Conservation (phyloP, 2,797 vertebrate genomes). For the Megalops cyprinoides region DNA sequence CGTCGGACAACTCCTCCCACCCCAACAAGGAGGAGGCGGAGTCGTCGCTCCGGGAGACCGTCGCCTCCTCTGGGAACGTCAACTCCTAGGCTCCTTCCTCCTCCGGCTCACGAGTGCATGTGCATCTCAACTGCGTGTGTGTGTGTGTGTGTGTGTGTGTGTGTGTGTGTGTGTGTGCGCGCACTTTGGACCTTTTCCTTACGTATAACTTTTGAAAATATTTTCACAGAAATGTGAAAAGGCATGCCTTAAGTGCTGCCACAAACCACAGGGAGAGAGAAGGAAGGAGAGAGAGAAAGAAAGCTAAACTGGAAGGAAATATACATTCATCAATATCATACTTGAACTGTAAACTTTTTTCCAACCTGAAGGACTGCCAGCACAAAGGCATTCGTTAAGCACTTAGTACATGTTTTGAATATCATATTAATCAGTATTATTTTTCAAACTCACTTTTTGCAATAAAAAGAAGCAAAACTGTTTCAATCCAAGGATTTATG, state of each 20-base stretch:
- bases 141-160: background rate
- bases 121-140: background rate
- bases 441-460: too few relatives aligned
- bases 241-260: too few relatives aligned
- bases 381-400: background rate
- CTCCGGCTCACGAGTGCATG: background rate
- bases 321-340: too few relatives aligned
- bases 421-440: background rate
- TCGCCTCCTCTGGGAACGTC: slow-evolving; percentile 84
- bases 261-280: too few relatives aligned
- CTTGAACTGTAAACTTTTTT: background rate
- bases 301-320: too few relatives aligned
- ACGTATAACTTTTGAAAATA: too few relatives aligned
- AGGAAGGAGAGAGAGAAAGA: too few relatives aligned
- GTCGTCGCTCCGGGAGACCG: slow-evolving; percentile 62
- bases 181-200: too few relatives aligned
- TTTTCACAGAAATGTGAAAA: background rate
- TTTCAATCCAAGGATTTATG: slow-evolving; percentile 69
- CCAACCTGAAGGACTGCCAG: background rate
- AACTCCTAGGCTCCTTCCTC: slow-evolving; percentile 66
- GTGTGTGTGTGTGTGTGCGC: too few relatives aligned
- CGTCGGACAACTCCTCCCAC: slow-evolving; percentile 87
- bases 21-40: slow-evolving; percentile 81
- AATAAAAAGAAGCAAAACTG: slow-evolving; percentile 65
- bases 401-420: background rate